A percentile compares a stretch with the other conserved stretches of the same genome.
Conservation (phyloP, 1,140 invertebrate species). For the Heliconius hewitsoni region DNA sequence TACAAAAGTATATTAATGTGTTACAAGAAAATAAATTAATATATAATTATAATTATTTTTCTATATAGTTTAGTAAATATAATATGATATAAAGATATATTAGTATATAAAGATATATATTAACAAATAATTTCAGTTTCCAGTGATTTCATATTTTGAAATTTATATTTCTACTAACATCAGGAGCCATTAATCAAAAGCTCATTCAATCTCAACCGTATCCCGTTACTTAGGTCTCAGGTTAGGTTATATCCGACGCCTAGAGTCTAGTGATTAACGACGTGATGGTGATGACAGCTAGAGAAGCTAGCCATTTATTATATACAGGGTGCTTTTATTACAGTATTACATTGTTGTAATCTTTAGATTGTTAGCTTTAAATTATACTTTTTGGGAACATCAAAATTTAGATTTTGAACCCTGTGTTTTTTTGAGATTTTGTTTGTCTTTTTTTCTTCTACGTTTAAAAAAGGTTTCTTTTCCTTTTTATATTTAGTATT, state of each 20-base stretch:
- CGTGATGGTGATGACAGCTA: slow-evolving; percentile 63
- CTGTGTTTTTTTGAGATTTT: too few species aligned
- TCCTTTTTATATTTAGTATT: too few species aligned
- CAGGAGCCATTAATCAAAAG: slow-evolving; percentile 38
- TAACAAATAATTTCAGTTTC: neutral
- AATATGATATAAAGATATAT: neutral
- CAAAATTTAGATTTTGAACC: too few species aligned
- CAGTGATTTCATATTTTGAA: neutral
- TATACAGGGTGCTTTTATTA: slow-evolving; percentile 49
- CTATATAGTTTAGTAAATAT: too few species aligned
- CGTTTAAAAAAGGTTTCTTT: too few species aligned
- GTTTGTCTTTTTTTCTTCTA: too few species aligned
- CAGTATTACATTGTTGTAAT: neutral
- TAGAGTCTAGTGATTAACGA: slow-evolving; percentile 71
- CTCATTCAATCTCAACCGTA: slow-evolving; percentile 40
- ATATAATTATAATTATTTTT: too few species aligned
- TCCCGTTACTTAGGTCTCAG: slow-evolving; percentile 45
- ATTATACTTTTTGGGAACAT: too few species aligned
- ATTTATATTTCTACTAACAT: neutral
- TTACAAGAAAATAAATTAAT: too few species aligned
- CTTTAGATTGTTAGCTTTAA: too few species aligned
- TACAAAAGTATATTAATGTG: too few species aligned
- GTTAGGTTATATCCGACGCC: slow-evolving; percentile 57
- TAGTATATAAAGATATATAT: neutral
- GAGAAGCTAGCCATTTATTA: slow-evolving; percentile 48